Percentiles rank a stretch among this genome's conserved stretches.
These are phyloP conservation scores for Caretta caretta DNA, from an alignment of 2,113 vertebrate genomes.

Conservation along the genomic window DNA sequence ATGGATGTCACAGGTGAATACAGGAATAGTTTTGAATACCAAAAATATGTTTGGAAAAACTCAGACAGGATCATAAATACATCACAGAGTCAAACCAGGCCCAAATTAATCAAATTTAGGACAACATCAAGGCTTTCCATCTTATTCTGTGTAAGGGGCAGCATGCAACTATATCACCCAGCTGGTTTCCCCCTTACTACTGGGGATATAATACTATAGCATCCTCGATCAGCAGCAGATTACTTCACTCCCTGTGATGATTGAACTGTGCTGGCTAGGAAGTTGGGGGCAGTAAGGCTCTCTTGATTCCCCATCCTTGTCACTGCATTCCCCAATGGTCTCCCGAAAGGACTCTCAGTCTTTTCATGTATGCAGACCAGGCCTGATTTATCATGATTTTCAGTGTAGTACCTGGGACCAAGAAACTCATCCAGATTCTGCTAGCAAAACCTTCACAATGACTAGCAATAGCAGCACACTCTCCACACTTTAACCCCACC, in stretches of 20 bases:
- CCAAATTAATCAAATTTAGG: background rate
- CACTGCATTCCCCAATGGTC: background rate
- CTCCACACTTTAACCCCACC: background rate
- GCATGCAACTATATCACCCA: background rate
- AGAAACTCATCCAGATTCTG: background rate
- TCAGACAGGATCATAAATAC: background rate
- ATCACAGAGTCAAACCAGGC: background rate
- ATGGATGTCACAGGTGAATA: background rate
- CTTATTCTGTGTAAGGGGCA: background rate
- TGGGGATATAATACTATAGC: background rate
- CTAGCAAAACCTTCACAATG: background rate
- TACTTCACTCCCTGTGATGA: background rate
- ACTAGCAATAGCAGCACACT: background rate
- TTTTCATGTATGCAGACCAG: background rate
- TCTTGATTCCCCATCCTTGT: background rate
- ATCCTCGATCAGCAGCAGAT: background rate
- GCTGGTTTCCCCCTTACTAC: background rate
- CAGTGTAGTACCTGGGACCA: background rate
- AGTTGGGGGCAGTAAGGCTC: background rate
- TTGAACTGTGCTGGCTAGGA: background rate
- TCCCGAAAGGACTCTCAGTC: background rate
- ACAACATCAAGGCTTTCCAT: background rate
- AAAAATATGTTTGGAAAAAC: background rate
- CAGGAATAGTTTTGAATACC: background rate
- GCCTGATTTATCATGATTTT: background rate